phyloP scores from a whole-genome alignment of 2,113 vertebrate species.

The Polyodon spathula region DNA sequence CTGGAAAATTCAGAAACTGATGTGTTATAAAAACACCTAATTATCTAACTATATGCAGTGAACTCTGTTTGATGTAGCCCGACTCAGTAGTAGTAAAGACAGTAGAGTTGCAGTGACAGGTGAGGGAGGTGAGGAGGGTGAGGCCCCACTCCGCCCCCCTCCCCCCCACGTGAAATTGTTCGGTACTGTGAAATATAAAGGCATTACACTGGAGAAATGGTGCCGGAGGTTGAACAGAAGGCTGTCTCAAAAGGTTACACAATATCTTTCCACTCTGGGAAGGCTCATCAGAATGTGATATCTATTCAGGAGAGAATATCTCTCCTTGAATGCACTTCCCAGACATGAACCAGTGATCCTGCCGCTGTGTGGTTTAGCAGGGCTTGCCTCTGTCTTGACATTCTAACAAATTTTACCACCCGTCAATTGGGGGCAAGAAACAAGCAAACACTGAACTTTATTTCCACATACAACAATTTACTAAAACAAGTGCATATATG shows the following conservation, averaged over 20 bases:
- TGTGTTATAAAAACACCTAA: too few relatives aligned
- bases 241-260: constrained; percentile 18
- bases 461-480: constrained; percentile 5
- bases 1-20: too few relatives aligned
- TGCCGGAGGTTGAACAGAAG: constrained; percentile 37
- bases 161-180: too few relatives aligned
- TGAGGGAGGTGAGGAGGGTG: too few relatives aligned
- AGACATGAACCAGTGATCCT: constrained; percentile 18
- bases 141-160: too few relatives aligned
- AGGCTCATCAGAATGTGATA: constrained; percentile 31
- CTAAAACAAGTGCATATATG: neutral
- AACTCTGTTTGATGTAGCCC: too few relatives aligned
- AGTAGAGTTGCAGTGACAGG: too few relatives aligned
- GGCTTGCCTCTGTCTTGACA: constrained; percentile 50
- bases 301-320: constrained; percentile 50
- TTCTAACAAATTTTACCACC: constrained; percentile 36
- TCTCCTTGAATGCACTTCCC: constrained; percentile 40
- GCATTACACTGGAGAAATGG: too few relatives aligned
- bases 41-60: too few relatives aligned
- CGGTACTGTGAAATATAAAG: too few relatives aligned
- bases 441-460: constrained; percentile 15
- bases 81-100: too few relatives aligned
- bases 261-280: constrained; percentile 43
- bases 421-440: constrained; percentile 34
- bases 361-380: constrained; percentile 50